A percentile compares a stretch with the other conserved stretches of the same genome.
phyloP scores from a whole-genome alignment of 2,888 invertebrate genomes.

The Leptogaster cylindrica region DNA sequence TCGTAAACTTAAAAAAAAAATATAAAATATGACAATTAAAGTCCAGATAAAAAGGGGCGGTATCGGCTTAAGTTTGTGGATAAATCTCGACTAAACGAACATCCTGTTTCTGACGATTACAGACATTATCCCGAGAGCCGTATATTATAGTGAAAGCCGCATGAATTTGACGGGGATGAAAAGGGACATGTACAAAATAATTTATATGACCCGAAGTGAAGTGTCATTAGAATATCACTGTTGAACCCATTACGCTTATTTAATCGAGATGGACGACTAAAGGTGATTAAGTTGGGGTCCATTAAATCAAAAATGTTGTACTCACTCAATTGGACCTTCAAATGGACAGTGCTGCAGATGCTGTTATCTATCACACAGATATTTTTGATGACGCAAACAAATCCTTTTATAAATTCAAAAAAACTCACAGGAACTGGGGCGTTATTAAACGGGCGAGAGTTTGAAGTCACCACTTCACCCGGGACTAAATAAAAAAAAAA shows the following conservation, averaged over 20 bases:
- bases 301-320: constrained; percentile 29
- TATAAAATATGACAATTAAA: not conserved
- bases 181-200: constrained; percentile 6
- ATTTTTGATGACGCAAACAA: constrained; percentile 5
- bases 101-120: constrained; percentile 19
- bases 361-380: constrained; percentile 3
- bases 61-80: not conserved
- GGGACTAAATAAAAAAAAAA: too few relatives aligned
- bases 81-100: constrained; percentile 30
- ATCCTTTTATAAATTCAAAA: constrained; percentile 5
- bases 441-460: not conserved
- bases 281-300: constrained; percentile 1
- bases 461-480: constrained; percentile 4
- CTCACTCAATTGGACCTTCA: constrained; percentile 24
- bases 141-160: constrained; percentile 8
- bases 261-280: constrained; percentile 9
- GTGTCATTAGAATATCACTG: constrained; percentile 28
- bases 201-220: constrained; percentile 10
- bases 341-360: not conserved
- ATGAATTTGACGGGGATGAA: not conserved
- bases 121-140: not conserved
- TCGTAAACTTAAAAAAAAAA: not conserved
- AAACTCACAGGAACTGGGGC: not conserved
- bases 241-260: constrained; percentile 14
- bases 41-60: not conserved